Base-by-base conservation (phyloP, 2,888 invertebrate genomes). In the Cremastobaeus sp. region DNA sequence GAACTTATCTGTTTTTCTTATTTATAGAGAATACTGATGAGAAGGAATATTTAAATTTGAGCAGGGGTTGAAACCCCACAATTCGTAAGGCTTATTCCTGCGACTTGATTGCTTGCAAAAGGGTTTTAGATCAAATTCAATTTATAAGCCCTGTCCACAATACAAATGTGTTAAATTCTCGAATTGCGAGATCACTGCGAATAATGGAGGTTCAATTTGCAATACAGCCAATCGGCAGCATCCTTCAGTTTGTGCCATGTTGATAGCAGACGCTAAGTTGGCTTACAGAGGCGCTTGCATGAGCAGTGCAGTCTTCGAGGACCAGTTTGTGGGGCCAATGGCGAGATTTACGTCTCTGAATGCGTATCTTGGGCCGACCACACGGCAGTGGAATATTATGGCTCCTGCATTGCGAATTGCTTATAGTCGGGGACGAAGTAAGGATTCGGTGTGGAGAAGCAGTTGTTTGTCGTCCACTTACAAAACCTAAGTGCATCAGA, bases 271-370 rank as follows among this genome's bases (percentile, higher is more conserved):
- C 3, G 90, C 92, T n/a, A 91, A 89, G 52, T 88, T 96, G 17
- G 94, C 93, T 0, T 95, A 97, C 86, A 91, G 92, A 88, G 96
- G 96, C 14, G 91, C 91, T 2, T 97, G 97, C 81, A 89, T 93
- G 77, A 91, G 89, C 1, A 90, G 90, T 93, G 93, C 81, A 85
- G 82, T 66, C 89, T 90, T 39, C 88, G 91, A 81, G 92, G 92
- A 0, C 90, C 90, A 3, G 95, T 97, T 0, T 97, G 97, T 83
- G 97, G 95, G 0, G 92, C 94, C 6, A 95, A 97, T 84, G 97
- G 97, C 0, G 93, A 94, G 68, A 93, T 94, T 0, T 97, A 97
- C 86, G 82, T 88, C 1, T 95, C 94, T 2, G 96, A 96, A 87
- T 96, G 96, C 84, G 94, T 94, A 0, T 96, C 97, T 0, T 92